Evolutionary conservation across 2,888 invertebrate species (phyloP).

Genomic region (Chalcis sispes): DNA sequence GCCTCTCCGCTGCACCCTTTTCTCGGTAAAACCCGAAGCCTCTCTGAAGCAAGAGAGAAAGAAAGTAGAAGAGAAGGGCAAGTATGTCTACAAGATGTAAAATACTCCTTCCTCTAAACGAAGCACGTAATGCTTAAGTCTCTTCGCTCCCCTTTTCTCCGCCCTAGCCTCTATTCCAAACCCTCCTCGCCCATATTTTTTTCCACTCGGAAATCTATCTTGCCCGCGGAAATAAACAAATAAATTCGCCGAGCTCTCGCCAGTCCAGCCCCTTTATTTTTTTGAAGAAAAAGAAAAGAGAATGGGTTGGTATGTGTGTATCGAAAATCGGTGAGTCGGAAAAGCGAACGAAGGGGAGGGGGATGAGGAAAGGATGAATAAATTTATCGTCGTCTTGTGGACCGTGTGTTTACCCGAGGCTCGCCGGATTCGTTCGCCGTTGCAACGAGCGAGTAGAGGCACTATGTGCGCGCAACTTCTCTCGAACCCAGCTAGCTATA

Average conservation of each 20-base stretch:
- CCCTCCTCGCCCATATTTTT: constrained; percentile 22
- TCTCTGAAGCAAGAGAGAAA: too few species aligned
- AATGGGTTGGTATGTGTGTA: not conserved
- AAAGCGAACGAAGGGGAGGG: not conserved
- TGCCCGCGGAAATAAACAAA: constrained; percentile 48
- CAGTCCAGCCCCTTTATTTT: too few species aligned
- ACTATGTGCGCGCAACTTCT: too few species aligned
- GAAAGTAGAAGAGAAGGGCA: not conserved
- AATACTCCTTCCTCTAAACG: constrained; percentile 30
- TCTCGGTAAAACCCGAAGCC: too few species aligned
- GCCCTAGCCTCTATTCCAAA: too few species aligned
- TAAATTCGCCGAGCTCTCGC: constrained; percentile 29
- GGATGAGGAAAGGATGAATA: constrained; percentile 8
- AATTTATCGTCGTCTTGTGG: too few species aligned
- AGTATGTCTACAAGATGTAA: constrained; percentile 38
- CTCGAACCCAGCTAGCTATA: too few species aligned
- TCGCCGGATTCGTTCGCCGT: too few species aligned
- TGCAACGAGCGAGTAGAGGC: too few species aligned
- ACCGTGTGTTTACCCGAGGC: too few species aligned
- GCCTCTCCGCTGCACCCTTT: not conserved
- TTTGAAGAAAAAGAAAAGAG: not conserved
- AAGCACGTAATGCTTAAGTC: constrained; percentile 1
- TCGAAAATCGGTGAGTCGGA: not conserved
- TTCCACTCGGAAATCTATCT: constrained; percentile 30
- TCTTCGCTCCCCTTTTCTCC: too few species aligned